A percentile compares a stretch with the other conserved stretches of the same genome.
Evolutionary conservation across 2,113 vertebrate genomes (phyloP).

Genomic region (Lipotes vexillifer): DNA sequence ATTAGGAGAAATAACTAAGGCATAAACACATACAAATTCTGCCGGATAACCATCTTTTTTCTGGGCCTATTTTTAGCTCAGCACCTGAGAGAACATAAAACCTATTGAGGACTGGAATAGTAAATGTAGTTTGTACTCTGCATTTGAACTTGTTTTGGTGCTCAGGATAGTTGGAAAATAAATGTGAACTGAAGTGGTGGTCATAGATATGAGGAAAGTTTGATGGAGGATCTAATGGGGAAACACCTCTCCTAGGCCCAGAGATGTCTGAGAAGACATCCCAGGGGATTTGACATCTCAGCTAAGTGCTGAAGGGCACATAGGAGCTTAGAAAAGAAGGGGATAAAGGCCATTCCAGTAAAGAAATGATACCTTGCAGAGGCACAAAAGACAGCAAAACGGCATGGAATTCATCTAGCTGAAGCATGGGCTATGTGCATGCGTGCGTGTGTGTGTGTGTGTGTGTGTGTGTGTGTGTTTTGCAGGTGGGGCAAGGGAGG

Average conservation of each 20-base stretch:
- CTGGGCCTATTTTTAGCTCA: background rate
- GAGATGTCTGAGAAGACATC: background rate
- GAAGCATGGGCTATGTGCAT: background rate
- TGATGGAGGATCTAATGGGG: background rate
- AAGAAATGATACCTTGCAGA: background rate
- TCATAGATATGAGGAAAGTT: background rate
- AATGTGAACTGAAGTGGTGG: background rate
- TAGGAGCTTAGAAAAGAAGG: background rate
- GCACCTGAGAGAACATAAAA: background rate
- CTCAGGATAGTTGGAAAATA: slow-evolving; percentile 3
- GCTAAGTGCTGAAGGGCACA: background rate
- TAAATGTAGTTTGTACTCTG: background rate
- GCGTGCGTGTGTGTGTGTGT: background rate
- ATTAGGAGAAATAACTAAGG: background rate
- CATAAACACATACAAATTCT: background rate
- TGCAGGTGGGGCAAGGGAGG: background rate
- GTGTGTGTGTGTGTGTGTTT: rapidly evolving
- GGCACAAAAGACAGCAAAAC: background rate
- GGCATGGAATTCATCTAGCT: background rate
- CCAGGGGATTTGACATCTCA: background rate
- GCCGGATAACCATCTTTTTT: background rate
- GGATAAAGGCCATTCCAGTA: background rate
- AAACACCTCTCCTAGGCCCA: background rate
- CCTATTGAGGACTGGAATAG: background rate
- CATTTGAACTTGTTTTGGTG: background rate